Evolutionary conservation across 2,113 vertebrate genomes (phyloP), one percentile per base, ranked within the genome.

Genomic region (Eleginops maclovinus): DNA sequence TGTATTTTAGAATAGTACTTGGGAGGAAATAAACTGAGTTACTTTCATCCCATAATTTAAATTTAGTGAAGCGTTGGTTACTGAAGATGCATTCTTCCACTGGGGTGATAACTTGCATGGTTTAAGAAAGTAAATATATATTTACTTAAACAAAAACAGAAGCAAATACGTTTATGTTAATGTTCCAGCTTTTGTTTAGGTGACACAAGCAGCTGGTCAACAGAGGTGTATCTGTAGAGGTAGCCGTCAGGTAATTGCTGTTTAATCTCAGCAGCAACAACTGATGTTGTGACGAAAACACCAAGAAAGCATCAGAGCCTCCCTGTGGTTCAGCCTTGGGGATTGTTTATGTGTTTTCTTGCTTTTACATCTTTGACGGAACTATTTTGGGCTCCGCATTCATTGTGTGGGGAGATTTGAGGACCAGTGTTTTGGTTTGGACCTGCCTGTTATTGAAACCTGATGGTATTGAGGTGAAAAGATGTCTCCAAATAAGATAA

Each of bases 201-300:
- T 62, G 41, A 58, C 61, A 75, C 22, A 8, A n/a, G 58, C 49
- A 40, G 61, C 56, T 46, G 19, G 12, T 71, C 0, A 49, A 4
- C 12, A 15, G 60, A 71, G 40, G 55, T 55, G 50, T 17, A 3
- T 3, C 26, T 63, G 59, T 19, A 81, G 41, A 58, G 3, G 8
- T 26, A 28, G 11, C 36, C 40, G 31, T 4, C 16, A 74, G 49
- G 21, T 64, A 13, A 4, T n/a, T n/a, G 16, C 28, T n/a, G 13
- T 79, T 67, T n/a, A n/a, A n/a, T n/a, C n/a, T n/a, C n/a, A n/a
- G n/a, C n/a, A n/a, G 44, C 72, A 58, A 19, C 9, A 65, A 28
- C 50, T 0, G 2, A 56, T 54, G 71, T 82, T 84, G 59, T 74
- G 12, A 31, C 49, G 46, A 58, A 81, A 83, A 87, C 71, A 50